phyloP scores from a whole-genome alignment of 2,797 vertebrate species.

The Sebastes hubbsi region DNA sequence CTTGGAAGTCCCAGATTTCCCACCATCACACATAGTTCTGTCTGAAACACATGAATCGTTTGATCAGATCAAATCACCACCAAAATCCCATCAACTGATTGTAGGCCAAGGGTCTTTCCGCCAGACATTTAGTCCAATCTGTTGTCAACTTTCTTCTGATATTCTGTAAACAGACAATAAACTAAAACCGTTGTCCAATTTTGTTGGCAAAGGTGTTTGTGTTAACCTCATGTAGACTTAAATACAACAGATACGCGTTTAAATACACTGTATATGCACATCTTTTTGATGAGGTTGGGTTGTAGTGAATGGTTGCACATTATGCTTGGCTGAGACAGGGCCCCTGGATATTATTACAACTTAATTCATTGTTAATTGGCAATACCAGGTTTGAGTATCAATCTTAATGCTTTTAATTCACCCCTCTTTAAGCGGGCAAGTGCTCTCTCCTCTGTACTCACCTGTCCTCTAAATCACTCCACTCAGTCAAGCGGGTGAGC shows the following conservation, averaged over 20 bases:
- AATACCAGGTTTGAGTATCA: slow-evolving; percentile 20
- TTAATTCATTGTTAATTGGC: slow-evolving; percentile 39
- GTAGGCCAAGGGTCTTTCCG: not conserved
- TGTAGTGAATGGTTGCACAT: not conserved
- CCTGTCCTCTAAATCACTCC: slow-evolving; percentile 54
- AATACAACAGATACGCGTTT: not conserved
- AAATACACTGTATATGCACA: no score
- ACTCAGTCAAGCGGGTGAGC: slow-evolving; percentile 35
- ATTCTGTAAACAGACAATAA: not conserved
- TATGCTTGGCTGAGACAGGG: not conserved
- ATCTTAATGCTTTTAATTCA: slow-evolving; percentile 50
- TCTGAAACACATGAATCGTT: not conserved
- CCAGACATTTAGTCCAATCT: not conserved
- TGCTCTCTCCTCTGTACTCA: slow-evolving; percentile 34
- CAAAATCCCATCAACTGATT: not conserved
- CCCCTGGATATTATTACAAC: slow-evolving; percentile 14
- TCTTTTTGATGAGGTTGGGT: not conserved
- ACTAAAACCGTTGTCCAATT: not conserved
- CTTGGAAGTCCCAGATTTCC: not conserved
- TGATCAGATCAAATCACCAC: not conserved
- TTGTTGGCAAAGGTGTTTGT: not conserved
- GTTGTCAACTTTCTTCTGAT: not conserved
- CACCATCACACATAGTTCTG: not conserved
- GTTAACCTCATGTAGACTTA: not conserved
- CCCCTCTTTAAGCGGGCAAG: slow-evolving; percentile 1